Base-by-base conservation (phyloP, 1,140 invertebrate species). In the Aricia agestis region DNA sequence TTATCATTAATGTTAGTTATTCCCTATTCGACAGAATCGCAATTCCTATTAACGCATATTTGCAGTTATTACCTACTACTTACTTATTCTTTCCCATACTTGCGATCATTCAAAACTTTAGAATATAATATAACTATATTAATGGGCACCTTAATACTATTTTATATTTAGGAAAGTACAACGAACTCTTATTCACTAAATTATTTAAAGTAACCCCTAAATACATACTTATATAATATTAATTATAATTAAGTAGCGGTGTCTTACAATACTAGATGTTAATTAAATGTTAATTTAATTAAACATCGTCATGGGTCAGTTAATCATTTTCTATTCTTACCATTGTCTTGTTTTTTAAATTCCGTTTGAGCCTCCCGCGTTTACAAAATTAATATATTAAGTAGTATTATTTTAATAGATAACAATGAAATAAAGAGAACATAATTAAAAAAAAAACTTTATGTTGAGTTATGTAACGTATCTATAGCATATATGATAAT, bases 221-320 rank as follows among this genome's bases (percentile, higher is more conserved):
- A 73, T 71, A 69, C 70, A 66, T 67, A 72, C 52, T 72, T 68
- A 67, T 13, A 52, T 15, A 52, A 13, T 13, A 52, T 52, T 7
- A 52, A 52, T 10, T 52, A 52, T 13, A 52, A 52, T 52, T 52
- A 52, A 52, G 45, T 52, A 13, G 13, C 45, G 13, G 13, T 52
- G 45, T 52, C 7, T 52, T 52, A 52, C 42, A 52, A 52, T 13
- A 52, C 11, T 52, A 52, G 45, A 13, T 52, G 45, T 52, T 13
- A 52, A 52, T 52, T 13, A 52, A 52, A 52, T 52, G 45, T 52
- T 52, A 52, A 52, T 52, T 52, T 4, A 52, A 52, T 52, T 52
- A 52, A 52, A 52, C 10, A 52, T 13, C 45, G 45, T 52, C 45
- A 52, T 52, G 45, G 45, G 45, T 52, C 45, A 15, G 45, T 52